Evolutionary conservation across 2,113 vertebrate species (phyloP).

Genomic region (Haemorhous mexicanus): DNA sequence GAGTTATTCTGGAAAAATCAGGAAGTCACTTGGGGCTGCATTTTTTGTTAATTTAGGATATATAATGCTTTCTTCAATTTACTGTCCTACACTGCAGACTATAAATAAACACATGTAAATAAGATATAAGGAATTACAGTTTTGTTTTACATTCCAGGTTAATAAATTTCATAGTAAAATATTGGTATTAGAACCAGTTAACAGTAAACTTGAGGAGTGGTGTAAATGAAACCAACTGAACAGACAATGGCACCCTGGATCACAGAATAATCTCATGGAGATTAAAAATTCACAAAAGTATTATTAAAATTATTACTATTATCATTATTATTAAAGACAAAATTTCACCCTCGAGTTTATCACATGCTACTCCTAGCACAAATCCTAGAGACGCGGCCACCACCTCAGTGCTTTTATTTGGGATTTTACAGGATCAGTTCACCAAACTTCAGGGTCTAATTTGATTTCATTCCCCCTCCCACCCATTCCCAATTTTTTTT

Average conservation of each 20-base stretch:
- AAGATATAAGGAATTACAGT: neutral
- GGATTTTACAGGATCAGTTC: neutral
- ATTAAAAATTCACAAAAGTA: constrained; percentile 68
- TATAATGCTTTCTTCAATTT: constrained; percentile 16
- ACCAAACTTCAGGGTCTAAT: neutral
- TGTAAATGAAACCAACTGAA: constrained; percentile 54
- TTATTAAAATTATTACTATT: constrained; percentile 63
- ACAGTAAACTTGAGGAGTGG: constrained; percentile 57
- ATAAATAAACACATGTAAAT: constrained; percentile 71
- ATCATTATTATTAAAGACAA: constrained; percentile 43
- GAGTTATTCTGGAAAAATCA: neutral
- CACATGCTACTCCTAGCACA: constrained; percentile 51
- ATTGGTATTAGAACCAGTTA: constrained; percentile 28
- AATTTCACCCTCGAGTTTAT: constrained; percentile 57
- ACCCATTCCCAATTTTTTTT: neutral
- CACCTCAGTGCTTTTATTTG: neutral
- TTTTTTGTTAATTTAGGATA: constrained; percentile 22
- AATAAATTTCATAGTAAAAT: constrained; percentile 43
- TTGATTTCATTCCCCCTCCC: neutral
- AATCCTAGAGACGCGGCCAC: constrained; percentile 61
- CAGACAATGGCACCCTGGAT: constrained; percentile 76
- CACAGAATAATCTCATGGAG: constrained; percentile 75
- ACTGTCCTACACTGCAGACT: constrained; percentile 11
- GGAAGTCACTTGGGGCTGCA: neutral
- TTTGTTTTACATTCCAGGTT: constrained; percentile 46